phyloP scores from a whole-genome alignment of 2,888 invertebrate species.

The Tipula vernalis region DNA sequence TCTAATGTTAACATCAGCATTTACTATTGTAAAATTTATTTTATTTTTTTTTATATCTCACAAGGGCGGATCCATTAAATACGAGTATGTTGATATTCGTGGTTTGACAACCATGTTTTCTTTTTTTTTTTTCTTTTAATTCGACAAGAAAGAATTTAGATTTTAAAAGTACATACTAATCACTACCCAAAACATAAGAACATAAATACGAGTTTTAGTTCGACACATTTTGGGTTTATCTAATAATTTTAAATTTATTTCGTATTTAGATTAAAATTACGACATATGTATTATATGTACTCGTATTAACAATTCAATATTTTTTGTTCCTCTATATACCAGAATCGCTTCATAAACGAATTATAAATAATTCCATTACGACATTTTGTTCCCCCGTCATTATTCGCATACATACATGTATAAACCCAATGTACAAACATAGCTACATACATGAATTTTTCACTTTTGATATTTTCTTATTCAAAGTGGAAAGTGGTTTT shows the following conservation, averaged over 20 bases:
- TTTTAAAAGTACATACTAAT: not conserved
- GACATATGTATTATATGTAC: not conserved
- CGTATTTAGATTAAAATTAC: not conserved
- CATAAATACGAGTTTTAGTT: not conserved
- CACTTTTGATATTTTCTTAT: not conserved
- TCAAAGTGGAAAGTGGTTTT: not conserved
- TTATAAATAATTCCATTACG: conserved; percentile 4
- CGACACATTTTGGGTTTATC: not conserved
- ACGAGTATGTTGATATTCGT: not conserved
- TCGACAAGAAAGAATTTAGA: not conserved
- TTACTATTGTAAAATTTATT: not conserved
- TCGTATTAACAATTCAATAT: not conserved
- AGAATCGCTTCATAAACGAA: not conserved
- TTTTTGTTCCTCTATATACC: not conserved
- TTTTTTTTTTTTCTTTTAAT: not conserved
- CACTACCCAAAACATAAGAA: not conserved
- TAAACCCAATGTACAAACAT: not conserved
- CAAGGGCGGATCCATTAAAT: not conserved
- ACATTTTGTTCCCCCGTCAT: not conserved
- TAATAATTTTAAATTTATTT: not conserved
- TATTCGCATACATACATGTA: not conserved
- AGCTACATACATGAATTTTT: not conserved
- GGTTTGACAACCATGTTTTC: not conserved
- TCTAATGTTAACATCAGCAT: not conserved
- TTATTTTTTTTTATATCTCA: not conserved